phyloP scores from a whole-genome alignment of 1,140 invertebrate genomes.

The Leptonema lineaticorne region DNA sequence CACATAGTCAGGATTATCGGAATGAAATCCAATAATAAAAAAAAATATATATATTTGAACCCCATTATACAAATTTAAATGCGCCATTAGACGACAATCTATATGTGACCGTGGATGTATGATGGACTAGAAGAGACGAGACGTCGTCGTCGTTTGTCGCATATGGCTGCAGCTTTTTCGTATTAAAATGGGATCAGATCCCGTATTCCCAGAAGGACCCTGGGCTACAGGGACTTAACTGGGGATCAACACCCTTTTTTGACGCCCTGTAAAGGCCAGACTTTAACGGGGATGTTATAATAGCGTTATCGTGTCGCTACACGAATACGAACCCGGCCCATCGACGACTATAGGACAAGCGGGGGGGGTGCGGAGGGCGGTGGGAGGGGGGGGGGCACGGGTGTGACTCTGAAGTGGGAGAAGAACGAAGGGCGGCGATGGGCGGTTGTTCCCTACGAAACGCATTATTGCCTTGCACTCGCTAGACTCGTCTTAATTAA shows the following conservation, averaged over 20 bases:
- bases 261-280: slow-evolving; percentile 10
- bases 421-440: not conserved
- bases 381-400: not conserved
- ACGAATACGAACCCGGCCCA: slow-evolving; percentile 15
- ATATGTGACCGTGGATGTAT: too few relatives aligned
- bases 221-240: slow-evolving; percentile 18
- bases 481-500: slow-evolving; percentile 29
- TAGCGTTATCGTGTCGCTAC: slow-evolving; percentile 31
- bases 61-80: too few relatives aligned
- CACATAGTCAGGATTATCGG: too few relatives aligned
- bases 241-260: slow-evolving; percentile 22
- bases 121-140: too few relatives aligned
- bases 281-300: slow-evolving; percentile 32
- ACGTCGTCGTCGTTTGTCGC: not conserved
- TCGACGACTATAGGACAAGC: too few relatives aligned
- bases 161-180: slow-evolving; percentile 28
- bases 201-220: slow-evolving; percentile 16
- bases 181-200: slow-evolving; percentile 21
- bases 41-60: too few relatives aligned
- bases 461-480: slow-evolving; percentile 22
- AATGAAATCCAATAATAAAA: too few relatives aligned
- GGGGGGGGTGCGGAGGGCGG: not conserved
- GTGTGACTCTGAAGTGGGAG: not conserved
- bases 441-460: slow-evolving; percentile 1
- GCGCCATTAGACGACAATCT: too few relatives aligned